These are phyloP conservation scores for Diarsia dahlii DNA, from an alignment of 2,888 invertebrate genomes.

Conservation along the genomic window DNA sequence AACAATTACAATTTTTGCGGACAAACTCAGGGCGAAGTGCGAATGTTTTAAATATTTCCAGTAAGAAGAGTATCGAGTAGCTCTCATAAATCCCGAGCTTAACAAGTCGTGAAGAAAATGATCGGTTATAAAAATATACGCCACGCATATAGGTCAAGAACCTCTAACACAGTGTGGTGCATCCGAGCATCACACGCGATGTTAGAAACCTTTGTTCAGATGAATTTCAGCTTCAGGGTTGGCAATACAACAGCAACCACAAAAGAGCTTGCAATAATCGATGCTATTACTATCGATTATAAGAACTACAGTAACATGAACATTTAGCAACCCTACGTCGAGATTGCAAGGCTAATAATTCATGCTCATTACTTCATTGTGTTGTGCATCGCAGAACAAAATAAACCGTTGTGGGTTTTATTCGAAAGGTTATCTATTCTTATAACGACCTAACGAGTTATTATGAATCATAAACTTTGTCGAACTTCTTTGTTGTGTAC, in stretches of 20 bases:
- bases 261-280: slow-evolving; percentile 2
- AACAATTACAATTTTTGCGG: no score
- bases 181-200: slow-evolving; percentile 74
- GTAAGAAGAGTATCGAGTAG: slow-evolving; percentile 20
- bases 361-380: slow-evolving; percentile 52
- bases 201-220: slow-evolving; percentile 68
- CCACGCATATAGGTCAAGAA: slow-evolving; percentile 82
- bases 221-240: slow-evolving; percentile 50
- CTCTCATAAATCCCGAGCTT: slow-evolving; percentile 29
- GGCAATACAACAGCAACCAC: slow-evolving; percentile 27
- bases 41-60: slow-evolving; percentile 1
- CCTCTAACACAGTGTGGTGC: slow-evolving; percentile 74
- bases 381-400: slow-evolving; percentile 65
- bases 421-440: slow-evolving; percentile 47
- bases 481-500: slow-evolving; percentile 37
- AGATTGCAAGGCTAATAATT: slow-evolving; percentile 60
- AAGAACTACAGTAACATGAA: slow-evolving; percentile 31
- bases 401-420: slow-evolving; percentile 54
- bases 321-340: slow-evolving; percentile 46
- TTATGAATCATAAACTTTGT: slow-evolving; percentile 38
- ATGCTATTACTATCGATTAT: slow-evolving; percentile 13
- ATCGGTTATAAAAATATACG: slow-evolving; percentile 73
- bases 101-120: slow-evolving; percentile 60
- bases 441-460: slow-evolving; percentile 9
- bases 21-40: no score